These are phyloP conservation scores for Tipula confusa DNA, from an alignment of 2,888 invertebrate genomes.

Conservation along the genomic window DNA sequence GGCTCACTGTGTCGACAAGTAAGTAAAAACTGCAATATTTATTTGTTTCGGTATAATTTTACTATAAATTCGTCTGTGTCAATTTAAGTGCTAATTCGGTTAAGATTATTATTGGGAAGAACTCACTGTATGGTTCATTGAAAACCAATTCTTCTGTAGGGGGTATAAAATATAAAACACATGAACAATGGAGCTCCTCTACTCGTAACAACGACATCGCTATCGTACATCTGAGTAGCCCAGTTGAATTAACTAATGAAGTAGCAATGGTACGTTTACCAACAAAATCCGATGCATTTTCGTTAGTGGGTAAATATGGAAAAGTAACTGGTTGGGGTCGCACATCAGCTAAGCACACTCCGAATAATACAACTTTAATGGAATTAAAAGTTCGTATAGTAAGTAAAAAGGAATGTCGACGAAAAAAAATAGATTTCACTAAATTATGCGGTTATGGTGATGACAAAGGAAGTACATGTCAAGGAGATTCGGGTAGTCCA, in stretches of 20 bases:
- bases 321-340: background rate
- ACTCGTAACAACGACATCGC: background rate
- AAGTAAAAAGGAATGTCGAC: background rate
- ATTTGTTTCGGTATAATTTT: no score
- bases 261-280: background rate
- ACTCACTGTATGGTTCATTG: no score
- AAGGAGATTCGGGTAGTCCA: background rate
- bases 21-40: background rate
- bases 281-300: background rate
- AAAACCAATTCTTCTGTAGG: background rate
- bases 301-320: background rate
- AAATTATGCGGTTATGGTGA: background rate
- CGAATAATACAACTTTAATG: background rate
- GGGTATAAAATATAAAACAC: background rate
- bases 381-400: background rate
- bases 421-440: background rate
- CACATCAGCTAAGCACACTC: background rate
- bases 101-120: background rate
- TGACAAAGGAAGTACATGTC: background rate
- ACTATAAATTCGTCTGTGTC: no score
- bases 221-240: background rate
- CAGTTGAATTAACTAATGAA: background rate
- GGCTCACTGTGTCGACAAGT: background rate
- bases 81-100: background rate
- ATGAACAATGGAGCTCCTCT: background rate